Base-by-base conservation (phyloP, 2,113 vertebrate species). In the Nesogale talazaci region DNA sequence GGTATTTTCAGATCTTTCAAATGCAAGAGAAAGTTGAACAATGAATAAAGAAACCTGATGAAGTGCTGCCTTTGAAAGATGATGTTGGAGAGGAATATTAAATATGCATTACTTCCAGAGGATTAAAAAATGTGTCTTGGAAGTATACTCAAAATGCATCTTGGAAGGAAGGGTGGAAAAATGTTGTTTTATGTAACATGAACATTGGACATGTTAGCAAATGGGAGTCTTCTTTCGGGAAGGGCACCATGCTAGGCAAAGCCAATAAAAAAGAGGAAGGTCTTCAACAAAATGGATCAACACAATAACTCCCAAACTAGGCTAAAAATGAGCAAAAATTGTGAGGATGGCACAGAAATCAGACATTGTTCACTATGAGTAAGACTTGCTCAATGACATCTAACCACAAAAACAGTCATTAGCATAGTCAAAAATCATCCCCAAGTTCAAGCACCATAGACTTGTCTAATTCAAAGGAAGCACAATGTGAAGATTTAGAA, bases 381-480 rank as follows among this genome's bases (percentile, higher is more conserved):
- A 2, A 14, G 16, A n/a, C 65, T 31, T 31, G n/a, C 29, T 69
- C 15, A 19, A 20, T 29, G 27, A 10, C n/a, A 70, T 5, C 67
- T 6, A 70, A 2, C 25, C 27, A 70, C 67, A n/a, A n/a, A 31
- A 70, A 34, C n/a, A 76, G 3, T 4, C 72, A 65, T 92, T 92
- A 90, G 17, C 34, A 94, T 80, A 76, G 70, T 92, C 46, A 86
- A 76, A 88, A 90, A 86, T 80, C 14, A 59, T 67, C 20, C 80
- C 27, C 63, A 86, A 94, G 70, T 63, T 92, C 57, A 83, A 36
- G 69, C 63, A 25, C 11, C 8, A 63, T 70, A 34, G 1, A 46
- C 38, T 15, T n/a, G 81, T 90, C 34, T 75, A 93, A 75, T 75
- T 86, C 38, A 4, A 29, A 83, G 9, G 56, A 85, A 86, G 77